Conservation (phyloP, 1,140 invertebrate species). For the Drosophila pandora region DNA sequence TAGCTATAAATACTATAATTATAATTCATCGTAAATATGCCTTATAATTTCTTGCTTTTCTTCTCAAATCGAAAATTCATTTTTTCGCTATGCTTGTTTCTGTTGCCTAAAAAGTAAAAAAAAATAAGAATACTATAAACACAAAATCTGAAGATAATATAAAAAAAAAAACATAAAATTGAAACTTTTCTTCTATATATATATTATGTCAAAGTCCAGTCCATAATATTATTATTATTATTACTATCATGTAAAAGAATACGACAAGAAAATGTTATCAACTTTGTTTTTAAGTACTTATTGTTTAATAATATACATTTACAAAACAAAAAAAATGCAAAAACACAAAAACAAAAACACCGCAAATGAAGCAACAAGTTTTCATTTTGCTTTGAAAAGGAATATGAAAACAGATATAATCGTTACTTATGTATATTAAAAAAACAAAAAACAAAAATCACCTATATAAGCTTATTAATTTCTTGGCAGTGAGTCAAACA, state of each 20-base stretch:
- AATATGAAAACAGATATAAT: slow-evolving; percentile 65
- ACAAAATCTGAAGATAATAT: slow-evolving; percentile 7
- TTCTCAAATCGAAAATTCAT: slow-evolving; percentile 40
- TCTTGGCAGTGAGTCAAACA: slow-evolving; percentile 67
- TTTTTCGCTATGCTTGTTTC: slow-evolving; percentile 74
- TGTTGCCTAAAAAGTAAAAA: slow-evolving; percentile 56
- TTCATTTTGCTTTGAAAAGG: slow-evolving; percentile 34
- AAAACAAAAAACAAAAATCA: slow-evolving; percentile 35
- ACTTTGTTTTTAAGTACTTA: slow-evolving; percentile 81
- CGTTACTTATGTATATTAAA: slow-evolving; percentile 80
- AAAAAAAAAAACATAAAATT: slow-evolving; percentile 12
- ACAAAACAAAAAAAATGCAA: slow-evolving; percentile 33
- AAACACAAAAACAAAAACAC: slow-evolving; percentile 26
- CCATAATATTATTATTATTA: slow-evolving; percentile 70
- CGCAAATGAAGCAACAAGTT: slow-evolving; percentile 20
- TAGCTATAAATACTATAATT: slow-evolving; percentile 48
- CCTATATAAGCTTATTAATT: slow-evolving; percentile 72
- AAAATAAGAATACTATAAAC: slow-evolving; percentile 13
- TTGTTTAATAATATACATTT: slow-evolving; percentile 77
- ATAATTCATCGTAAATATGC: slow-evolving; percentile 57
- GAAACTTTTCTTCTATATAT: slow-evolving; percentile 22
- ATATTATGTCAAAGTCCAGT: slow-evolving; percentile 66
- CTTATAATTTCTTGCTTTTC: slow-evolving; percentile 62
- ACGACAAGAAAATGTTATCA: slow-evolving; percentile 70
- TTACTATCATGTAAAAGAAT: slow-evolving; percentile 46